Base-by-base conservation (phyloP, 2,113 vertebrate genomes). In the Gallinago media region DNA sequence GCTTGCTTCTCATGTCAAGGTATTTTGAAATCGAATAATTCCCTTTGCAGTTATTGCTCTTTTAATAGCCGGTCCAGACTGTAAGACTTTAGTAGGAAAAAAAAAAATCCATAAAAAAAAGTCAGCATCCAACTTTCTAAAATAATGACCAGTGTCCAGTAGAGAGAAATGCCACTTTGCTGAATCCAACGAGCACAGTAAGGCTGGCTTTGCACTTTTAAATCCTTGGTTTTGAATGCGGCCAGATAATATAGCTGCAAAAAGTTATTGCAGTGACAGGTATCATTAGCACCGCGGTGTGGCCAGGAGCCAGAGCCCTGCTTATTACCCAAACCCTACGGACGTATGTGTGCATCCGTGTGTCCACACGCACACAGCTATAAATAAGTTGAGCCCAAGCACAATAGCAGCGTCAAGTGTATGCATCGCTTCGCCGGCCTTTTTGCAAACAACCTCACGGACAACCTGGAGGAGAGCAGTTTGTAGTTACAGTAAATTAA, bases 321-420 rank as follows among this genome's bases (percentile, higher is more conserved):
- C 75, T 91, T 66, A 38, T 14, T 72, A 46, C 73, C 44, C 56
- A 65, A 20, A 54, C 73, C 15, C 0, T 17, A 13, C 61, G 49
- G 77, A 50, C 4, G 1, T 34, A 12, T 78, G 88, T 75, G 5
- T 38, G 71, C 0, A 1, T 32, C 34, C 1, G 0, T 61, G 61
- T 44, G 15, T 38, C 56, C 59, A 70, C 75, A 82, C 10, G 63
- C 59, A 92, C 38, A 1, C 3, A 3, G 67, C 77, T 96, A 95
- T 94, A 96, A 95, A 89, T 93, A 97, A 82, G 72, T 66, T 47
- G 32, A 80, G 56, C 46, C 67, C 34, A 85, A 82, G 82, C 66
- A 80, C 47, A 77, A 15, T 44, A 42, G 93, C 75, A 50, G 61
- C 65, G 79, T 85, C 77, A 81, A 61, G 85, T 12, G 27, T 31